These are phyloP conservation scores for Hydroisotoma schaefferi DNA, from an alignment of 2,888 invertebrate genomes.

Conservation along the genomic window DNA sequence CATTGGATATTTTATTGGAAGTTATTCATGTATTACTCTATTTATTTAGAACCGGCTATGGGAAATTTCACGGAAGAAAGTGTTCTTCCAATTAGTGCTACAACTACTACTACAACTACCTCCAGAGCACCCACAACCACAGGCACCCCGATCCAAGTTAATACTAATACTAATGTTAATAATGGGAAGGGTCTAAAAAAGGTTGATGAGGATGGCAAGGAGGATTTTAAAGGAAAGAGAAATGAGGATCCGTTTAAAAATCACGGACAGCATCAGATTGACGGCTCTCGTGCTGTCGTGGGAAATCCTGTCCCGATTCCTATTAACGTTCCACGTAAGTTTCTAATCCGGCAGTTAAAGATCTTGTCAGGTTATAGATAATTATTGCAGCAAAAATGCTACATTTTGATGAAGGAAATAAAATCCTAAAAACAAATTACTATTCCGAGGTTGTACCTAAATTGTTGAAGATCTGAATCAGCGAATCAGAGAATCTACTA, in stretches of 20 bases:
- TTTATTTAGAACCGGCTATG: constrained; percentile 30
- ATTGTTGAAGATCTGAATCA: too few species aligned
- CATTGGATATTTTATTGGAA: not conserved
- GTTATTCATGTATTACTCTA: not conserved
- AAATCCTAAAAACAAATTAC: too few species aligned
- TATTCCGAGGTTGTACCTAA: too few species aligned
- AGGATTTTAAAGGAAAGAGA: not conserved
- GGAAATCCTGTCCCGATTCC: constrained; percentile 34
- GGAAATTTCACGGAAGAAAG: constrained; percentile 35
- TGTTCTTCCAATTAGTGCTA: not conserved
- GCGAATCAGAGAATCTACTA: too few species aligned
- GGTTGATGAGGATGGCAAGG: too few species aligned
- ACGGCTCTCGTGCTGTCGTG: constrained; percentile 36
- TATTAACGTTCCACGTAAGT: constrained; percentile 41
- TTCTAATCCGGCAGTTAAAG: too few species aligned
- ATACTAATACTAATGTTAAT: too few species aligned
- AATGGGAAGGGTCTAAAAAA: too few species aligned
- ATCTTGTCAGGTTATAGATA: too few species aligned
- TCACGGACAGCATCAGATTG: constrained; percentile 37
- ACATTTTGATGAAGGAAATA: too few species aligned
- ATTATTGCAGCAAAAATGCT: too few species aligned
- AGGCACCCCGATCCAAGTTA: too few species aligned
- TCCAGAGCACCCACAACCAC: not conserved
- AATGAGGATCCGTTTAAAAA: constrained; percentile 22
- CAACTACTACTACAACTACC: not conserved